These are phyloP conservation scores for Leptestheria dahalacensis DNA, from an alignment of 1,140 invertebrate genomes.

Conservation along the genomic window DNA sequence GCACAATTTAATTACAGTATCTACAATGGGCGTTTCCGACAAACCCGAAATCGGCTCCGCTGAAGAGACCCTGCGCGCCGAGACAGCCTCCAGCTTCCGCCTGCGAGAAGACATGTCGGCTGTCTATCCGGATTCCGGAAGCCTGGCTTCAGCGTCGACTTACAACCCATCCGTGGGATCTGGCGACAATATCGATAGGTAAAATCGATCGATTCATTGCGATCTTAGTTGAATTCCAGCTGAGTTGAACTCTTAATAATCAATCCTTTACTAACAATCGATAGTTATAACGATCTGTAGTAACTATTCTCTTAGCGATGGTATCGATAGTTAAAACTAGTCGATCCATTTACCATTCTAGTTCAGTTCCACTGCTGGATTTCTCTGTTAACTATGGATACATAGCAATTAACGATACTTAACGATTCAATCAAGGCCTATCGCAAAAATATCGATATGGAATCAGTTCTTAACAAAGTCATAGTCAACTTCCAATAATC, in stretches of 20 bases:
- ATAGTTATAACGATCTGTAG: background rate
- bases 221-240: background rate
- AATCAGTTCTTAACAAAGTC: too few species aligned
- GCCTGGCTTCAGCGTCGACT: background rate
- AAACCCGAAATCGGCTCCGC: slow-evolving; percentile 6
- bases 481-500: too few species aligned
- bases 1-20: background rate
- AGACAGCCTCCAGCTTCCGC: slow-evolving; percentile 10
- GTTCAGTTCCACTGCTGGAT: too few species aligned
- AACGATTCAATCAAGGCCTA: too few species aligned
- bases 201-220: background rate
- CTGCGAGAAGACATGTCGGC: slow-evolving; percentile 12
- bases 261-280: background rate
- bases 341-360: too few species aligned
- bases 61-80: slow-evolving; percentile 5
- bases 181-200: background rate
- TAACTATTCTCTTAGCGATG: background rate
- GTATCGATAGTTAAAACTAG: too few species aligned
- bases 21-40: slow-evolving; percentile 12
- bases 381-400: too few species aligned
- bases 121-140: background rate
- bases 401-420: too few species aligned
- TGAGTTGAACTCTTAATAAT: too few species aligned
- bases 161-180: background rate
- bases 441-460: too few species aligned